phyloP scores from a whole-genome alignment of 2,113 vertebrate genomes.

The Thamnophis sirtalis region DNA sequence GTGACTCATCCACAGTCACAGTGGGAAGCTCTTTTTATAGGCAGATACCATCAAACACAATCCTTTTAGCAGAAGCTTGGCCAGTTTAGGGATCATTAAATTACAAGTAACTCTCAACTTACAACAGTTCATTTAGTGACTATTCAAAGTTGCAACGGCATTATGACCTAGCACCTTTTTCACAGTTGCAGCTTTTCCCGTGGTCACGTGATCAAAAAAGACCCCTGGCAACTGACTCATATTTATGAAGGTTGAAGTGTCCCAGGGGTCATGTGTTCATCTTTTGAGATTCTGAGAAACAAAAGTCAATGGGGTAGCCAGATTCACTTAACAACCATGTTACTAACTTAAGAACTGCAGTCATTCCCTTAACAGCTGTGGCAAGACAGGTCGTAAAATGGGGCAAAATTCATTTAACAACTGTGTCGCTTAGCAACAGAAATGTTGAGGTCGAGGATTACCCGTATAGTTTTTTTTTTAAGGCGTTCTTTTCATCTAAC shows the following conservation, averaged over 20 bases:
- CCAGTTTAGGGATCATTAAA: neutral
- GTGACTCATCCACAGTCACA: neutral
- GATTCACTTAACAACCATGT: neutral
- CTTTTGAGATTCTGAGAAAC: neutral
- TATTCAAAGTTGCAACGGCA: neutral
- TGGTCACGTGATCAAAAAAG: neutral
- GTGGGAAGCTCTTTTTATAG: neutral
- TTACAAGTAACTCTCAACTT: neutral
- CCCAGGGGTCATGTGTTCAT: neutral
- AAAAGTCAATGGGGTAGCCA: neutral
- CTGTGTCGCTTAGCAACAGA: neutral
- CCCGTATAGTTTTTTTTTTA: neutral
- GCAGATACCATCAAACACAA: neutral
- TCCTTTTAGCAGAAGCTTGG: neutral
- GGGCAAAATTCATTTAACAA: neutral
- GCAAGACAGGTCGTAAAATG: neutral
- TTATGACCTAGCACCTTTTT: neutral
- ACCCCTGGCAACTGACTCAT: neutral
- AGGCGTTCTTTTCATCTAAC: neutral
- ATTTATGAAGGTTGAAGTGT: neutral
- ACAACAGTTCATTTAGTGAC: neutral
- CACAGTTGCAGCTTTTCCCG: neutral
- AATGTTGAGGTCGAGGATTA: neutral
- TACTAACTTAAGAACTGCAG: neutral
- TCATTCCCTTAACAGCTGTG: neutral